Base-by-base conservation (phyloP, 2,888 invertebrate species). In the Xylota segnis region DNA sequence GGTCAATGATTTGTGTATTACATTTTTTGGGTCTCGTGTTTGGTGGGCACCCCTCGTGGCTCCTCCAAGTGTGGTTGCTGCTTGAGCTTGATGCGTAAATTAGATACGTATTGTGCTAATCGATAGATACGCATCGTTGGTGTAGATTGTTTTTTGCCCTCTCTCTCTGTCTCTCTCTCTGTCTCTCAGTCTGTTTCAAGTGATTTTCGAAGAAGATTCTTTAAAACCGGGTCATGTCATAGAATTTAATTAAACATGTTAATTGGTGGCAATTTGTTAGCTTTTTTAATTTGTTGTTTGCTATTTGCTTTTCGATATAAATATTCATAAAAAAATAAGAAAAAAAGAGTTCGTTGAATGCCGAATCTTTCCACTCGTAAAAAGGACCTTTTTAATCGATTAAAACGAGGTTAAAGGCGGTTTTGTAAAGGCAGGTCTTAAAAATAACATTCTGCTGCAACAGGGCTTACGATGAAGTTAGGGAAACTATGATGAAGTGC, bases 1-100 rank as follows among this genome's bases (percentile, higher is more conserved):
- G 83, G 83, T 83, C 83, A 83, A 83, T 72, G 83, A 83, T 72
- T 83, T 75, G 75, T 70, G 68, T 65, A 63, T 58, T 70, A 32
- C 66, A 63, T 16, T 43, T 54, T 61, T 72, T 45, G 72, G 43
- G 43, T 75, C 77, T 72, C 76, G 59, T 83, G 72, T 59, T 40
- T 61, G 7, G 29, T 29, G 56, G 56, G 7, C 2, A 4, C 18
- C 50, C 50, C 18, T 18, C 2, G 14, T 37, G 37, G 9, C 45
- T 16, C 63, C 47, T 10, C 9, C 2, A 10, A 18, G n/a, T 12
- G 6, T n/a, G n/a, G 16, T 23, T 23, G 50, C 12, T 47, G 16
- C 0, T 52, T 2, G n/a, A 52, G 27, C 27, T 52, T 52, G 52
- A 52, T 52, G 23, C 12, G 52, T 52, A 23, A 52, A 52, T 52